phyloP scores from a whole-genome alignment of 2,888 invertebrate genomes.

The Dermolepida albohirtum region DNA sequence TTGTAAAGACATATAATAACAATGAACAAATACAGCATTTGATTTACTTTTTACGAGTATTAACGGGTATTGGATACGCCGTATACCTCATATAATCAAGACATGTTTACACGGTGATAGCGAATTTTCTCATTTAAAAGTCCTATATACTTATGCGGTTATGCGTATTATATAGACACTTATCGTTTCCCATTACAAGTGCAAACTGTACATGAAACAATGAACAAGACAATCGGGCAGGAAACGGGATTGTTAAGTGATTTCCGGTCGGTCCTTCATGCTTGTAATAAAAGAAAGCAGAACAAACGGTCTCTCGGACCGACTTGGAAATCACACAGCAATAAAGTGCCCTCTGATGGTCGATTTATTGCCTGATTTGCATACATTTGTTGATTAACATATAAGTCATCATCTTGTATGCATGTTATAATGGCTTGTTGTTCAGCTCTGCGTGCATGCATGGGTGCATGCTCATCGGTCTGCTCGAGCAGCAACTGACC shows the following conservation, averaged over 20 bases:
- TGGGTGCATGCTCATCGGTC: constrained; percentile 6
- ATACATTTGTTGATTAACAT: constrained; percentile 27
- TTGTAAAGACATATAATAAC: no score
- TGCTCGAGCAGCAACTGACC: constrained; percentile 8
- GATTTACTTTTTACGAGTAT: no score
- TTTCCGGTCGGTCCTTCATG: constrained; percentile 20
- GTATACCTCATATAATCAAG: no score
- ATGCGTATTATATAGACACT: constrained; percentile 8
- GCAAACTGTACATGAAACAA: constrained; percentile 19
- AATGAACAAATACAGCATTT: no score
- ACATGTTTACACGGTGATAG: no score
- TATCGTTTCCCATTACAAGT: constrained; percentile 27
- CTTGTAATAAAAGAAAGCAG: constrained; percentile 22
- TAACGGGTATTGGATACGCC: no score
- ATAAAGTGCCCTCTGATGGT: constrained; percentile 19
- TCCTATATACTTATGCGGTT: no score
- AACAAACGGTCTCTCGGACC: constrained; percentile 5
- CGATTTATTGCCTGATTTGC: constrained; percentile 31
- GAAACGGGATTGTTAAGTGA: constrained; percentile 30
- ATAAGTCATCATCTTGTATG: constrained; percentile 20
- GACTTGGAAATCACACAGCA: constrained; percentile 28
- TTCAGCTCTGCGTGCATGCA: constrained; percentile 1
- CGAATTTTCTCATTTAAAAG: no score
- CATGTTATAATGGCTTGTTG: constrained; percentile 10
- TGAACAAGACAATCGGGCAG: constrained; percentile 34